Evolutionary conservation across 2,113 vertebrate genomes (phyloP), one percentile per base, ranked within the genome.

Genomic region (Zingel zingel): DNA sequence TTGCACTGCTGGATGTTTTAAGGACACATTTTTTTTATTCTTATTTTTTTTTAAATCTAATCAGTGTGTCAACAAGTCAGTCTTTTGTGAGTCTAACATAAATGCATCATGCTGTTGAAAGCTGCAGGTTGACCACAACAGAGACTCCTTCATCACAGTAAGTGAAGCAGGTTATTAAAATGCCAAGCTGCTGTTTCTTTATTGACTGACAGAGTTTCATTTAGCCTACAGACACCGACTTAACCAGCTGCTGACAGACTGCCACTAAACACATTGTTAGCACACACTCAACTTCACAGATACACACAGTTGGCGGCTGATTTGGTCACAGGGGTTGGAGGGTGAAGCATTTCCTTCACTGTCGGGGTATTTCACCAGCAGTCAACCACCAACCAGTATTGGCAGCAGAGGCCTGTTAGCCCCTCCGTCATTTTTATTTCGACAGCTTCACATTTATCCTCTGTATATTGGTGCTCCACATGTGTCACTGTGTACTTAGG

Each of bases 181-280:
- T 45, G 67, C 61, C 33, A 43, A 33, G 43, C 68, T 64, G 75
- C 82, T 58, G 43, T 56, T 21, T 65, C 56, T 83, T 62, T 63
- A 62, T 62, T 45, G 64, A 67, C 83, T 81, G 83, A 81, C 59
- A 21, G 47, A 77, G 25, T 19, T 66, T 79, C 9, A 23, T 72
- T 85, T 48, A 51, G 68, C 59, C 64, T n/a, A 15, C 70, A 76
- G 33, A 63, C 82, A 53, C 54, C 70, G 5, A 58, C 19, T 2
- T 3, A 39, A 62, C 25, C 77, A 69, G 62, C 82, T 76, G 79
- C 27, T 87, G 87, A 86, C 81, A 91, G 85, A 57, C 5, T 14
- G 64, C 25, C 74, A 84, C 68, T 82, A 82, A 91, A 89, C 81
- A 82, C 83, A 14, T 73, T 69, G 81, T 89, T 83, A 82, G 43